Evolutionary conservation across 1,140 invertebrate genomes (phyloP).

Genomic region (Phocides pigmalion): DNA sequence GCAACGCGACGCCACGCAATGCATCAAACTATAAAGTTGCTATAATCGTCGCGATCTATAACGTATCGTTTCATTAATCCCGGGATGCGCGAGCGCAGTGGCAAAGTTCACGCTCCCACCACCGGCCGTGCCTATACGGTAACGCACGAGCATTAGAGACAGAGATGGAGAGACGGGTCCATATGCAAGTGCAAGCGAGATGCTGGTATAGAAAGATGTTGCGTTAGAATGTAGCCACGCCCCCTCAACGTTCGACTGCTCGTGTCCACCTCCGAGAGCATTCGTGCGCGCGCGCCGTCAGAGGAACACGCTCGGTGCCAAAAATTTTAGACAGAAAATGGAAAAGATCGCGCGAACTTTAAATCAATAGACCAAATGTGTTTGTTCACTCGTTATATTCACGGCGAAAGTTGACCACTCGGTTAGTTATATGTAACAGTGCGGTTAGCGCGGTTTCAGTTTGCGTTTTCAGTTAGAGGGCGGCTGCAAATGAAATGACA

Average conservation of each 20-base stretch:
- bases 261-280: conserved; percentile 71
- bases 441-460: conserved; percentile 50
- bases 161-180: conserved; percentile 40
- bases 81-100: conserved; percentile 58
- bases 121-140: conserved; percentile 51
- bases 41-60: conserved; percentile 70
- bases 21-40: conserved; percentile 57
- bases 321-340: conserved; percentile 52
- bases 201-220: conserved; percentile 62
- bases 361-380: conserved; percentile 31
- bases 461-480: conserved; percentile 64
- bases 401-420: conserved; percentile 34
- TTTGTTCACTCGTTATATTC: conserved; percentile 11
- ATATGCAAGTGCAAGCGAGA: conserved; percentile 46
- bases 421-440: conserved; percentile 42
- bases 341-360: conserved; percentile 50
- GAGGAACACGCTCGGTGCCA: conserved; percentile 56
- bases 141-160: conserved; percentile 66
- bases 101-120: conserved; percentile 76
- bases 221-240: conserved; percentile 77
- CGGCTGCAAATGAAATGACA: conserved; percentile 50
- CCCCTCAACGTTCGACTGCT: conserved; percentile 54
- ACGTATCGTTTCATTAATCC: conserved; percentile 75
- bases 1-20: conserved; percentile 21
- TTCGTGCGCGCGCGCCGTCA: conserved; percentile 77